phyloP scores from a whole-genome alignment of 2,888 invertebrate genomes.

The Dryobotodes eremita region DNA sequence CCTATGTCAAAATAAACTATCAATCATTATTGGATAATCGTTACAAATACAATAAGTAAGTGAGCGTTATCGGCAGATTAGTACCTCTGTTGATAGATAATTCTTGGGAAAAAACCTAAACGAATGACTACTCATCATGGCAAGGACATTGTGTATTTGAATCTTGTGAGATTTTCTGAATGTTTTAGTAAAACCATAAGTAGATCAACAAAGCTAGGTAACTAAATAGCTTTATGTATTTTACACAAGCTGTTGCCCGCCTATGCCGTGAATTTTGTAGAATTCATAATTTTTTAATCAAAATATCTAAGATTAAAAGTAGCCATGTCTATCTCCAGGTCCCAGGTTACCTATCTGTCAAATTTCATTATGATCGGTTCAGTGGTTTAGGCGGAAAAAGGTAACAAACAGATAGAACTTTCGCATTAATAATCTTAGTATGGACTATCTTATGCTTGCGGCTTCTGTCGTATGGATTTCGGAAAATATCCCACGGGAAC shows the following conservation, averaged over 20 bases:
- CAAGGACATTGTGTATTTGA: not conserved
- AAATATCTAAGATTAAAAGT: too few species aligned
- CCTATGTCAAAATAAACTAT: slow-evolving; percentile 28
- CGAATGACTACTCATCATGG: not conserved
- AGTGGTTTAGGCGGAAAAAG: too few species aligned
- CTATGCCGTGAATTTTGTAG: too few species aligned
- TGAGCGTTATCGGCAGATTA: slow-evolving; percentile 39
- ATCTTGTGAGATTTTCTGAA: not conserved
- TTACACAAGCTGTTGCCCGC: not conserved
- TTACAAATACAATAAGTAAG: slow-evolving; percentile 16
- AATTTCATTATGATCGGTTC: too few species aligned
- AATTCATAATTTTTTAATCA: too few species aligned
- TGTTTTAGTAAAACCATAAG: not conserved
- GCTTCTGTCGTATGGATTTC: too few species aligned
- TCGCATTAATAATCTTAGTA: too few species aligned
- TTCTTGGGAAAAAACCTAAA: slow-evolving; percentile 43
- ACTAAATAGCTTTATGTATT: not conserved
- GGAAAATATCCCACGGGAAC: too few species aligned
- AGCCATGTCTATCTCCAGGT: too few species aligned
- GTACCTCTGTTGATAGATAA: slow-evolving; percentile 39
- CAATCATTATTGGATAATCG: slow-evolving; percentile 42
- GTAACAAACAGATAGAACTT: too few species aligned
- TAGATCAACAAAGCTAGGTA: not conserved
- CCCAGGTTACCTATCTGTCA: too few species aligned
- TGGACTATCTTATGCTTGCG: too few species aligned